phyloP scores from a whole-genome alignment of 1,140 invertebrate genomes.

The Penaeus vannamei region DNA sequence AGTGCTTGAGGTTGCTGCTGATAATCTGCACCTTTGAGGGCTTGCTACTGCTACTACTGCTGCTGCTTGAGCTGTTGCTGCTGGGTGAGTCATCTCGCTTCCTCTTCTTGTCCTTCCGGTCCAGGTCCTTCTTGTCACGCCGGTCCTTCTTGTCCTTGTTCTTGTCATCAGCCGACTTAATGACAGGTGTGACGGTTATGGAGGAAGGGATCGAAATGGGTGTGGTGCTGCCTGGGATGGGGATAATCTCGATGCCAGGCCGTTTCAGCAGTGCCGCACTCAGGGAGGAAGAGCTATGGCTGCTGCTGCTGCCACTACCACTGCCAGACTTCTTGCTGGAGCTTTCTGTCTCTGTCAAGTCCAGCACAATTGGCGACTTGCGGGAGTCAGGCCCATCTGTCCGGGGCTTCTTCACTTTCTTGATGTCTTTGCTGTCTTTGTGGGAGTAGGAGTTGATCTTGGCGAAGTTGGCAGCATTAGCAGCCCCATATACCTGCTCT shows the following conservation, averaged over 20 bases:
- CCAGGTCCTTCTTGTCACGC: constrained; percentile 66
- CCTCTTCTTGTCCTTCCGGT: constrained; percentile 66
- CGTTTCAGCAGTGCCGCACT: constrained; percentile 78
- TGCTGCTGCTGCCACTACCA: constrained; percentile 39
- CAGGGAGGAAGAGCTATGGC: constrained; percentile 74
- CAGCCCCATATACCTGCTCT: constrained; percentile 67
- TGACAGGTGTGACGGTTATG: constrained; percentile 85
- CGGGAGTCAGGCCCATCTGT: constrained; percentile 58
- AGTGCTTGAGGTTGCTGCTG: constrained; percentile 78
- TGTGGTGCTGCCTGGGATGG: constrained; percentile 77
- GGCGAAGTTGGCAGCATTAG: constrained; percentile 64
- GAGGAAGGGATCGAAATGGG: constrained; percentile 80
- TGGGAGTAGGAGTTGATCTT: constrained; percentile 64
- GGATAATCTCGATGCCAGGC: constrained; percentile 86
- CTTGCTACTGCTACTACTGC: constrained; percentile 67
- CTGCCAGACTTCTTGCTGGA: constrained; percentile 74
- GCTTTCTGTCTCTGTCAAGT: constrained; percentile 69
- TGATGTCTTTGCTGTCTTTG: constrained; percentile 63
- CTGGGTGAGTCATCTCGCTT: constrained; percentile 67
- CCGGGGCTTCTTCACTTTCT: constrained; percentile 63
- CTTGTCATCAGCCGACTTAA: constrained; percentile 72
- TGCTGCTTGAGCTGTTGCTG: constrained; percentile 63
- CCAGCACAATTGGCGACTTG: constrained; percentile 69
- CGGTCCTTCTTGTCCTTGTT: constrained; percentile 67
- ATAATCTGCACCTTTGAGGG: constrained; percentile 67